Conservation (phyloP, 2,888 invertebrate genomes). For the Pterostichus madidus region DNA sequence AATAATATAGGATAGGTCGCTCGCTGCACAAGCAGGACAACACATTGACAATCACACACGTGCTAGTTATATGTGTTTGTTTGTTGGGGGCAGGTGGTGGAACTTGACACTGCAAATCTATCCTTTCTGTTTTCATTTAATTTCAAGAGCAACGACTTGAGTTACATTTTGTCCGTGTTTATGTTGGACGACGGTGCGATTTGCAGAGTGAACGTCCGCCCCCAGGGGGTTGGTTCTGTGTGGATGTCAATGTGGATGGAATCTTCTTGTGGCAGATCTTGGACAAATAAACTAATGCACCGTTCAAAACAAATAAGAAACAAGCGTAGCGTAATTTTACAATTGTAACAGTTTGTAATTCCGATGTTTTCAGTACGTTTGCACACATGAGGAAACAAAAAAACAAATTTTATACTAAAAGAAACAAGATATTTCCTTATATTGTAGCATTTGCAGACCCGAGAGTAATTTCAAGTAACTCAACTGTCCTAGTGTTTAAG, state of each 20-base stretch:
- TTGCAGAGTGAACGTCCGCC: too few relatives aligned
- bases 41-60: too few relatives aligned
- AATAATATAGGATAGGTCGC: constrained; percentile 33
- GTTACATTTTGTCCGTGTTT: too few relatives aligned
- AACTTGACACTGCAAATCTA: too few relatives aligned
- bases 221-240: too few relatives aligned
- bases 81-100: too few relatives aligned
- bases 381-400: constrained; percentile 53
- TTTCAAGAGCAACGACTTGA: too few relatives aligned
- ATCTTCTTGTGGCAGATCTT: not conserved
- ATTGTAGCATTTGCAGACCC: constrained; percentile 62
- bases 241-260: too few relatives aligned
- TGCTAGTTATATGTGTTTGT: too few relatives aligned
- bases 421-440: constrained; percentile 58
- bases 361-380: constrained; percentile 60
- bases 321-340: constrained; percentile 58
- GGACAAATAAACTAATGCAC: constrained; percentile 53
- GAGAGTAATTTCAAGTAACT: constrained; percentile 53
- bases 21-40: too few relatives aligned
- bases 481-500: constrained; percentile 47
- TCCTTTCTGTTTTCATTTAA: too few relatives aligned
- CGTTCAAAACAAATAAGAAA: constrained; percentile 25
- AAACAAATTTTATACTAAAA: constrained; percentile 63
- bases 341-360: constrained; percentile 59
- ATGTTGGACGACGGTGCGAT: too few relatives aligned